phyloP scores from a whole-genome alignment of 1,140 invertebrate genomes.

The Macrotrachela quadricornifera region DNA sequence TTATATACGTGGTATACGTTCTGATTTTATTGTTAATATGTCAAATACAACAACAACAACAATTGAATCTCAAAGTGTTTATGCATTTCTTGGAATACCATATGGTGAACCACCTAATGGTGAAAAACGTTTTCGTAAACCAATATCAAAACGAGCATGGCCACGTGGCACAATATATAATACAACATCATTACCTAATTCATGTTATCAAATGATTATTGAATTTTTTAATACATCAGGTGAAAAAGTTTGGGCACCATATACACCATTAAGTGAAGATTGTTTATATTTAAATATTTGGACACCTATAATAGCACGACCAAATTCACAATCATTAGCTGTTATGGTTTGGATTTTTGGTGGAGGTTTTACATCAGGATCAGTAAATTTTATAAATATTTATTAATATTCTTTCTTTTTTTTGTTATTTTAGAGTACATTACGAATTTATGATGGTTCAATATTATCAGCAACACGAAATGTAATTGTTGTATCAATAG shows the following conservation, averaged over 20 bases:
- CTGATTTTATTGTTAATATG: too few species aligned
- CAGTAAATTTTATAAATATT: slow-evolving; percentile 9
- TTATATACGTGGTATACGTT: too few species aligned
- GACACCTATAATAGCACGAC: slow-evolving; percentile 11
- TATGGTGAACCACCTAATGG: slow-evolving; percentile 13
- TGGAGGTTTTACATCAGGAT: slow-evolving; percentile 17
- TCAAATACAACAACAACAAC: too few species aligned
- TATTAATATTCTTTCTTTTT: too few species aligned
- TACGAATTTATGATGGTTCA: slow-evolving; percentile 73
- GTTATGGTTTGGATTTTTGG: slow-evolving; percentile 21
- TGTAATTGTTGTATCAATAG: slow-evolving; percentile 70
- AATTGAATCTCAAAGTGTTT: not conserved
- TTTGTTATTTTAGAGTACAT: slow-evolving; percentile 30
- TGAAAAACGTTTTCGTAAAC: slow-evolving; percentile 11
- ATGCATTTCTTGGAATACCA: slow-evolving; percentile 12
- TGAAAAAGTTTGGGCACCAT: slow-evolving; percentile 3
- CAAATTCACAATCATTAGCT: not conserved
- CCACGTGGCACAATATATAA: slow-evolving; percentile 38
- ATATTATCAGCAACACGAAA: slow-evolving; percentile 53
- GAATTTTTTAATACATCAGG: not conserved
- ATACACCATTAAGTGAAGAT: slow-evolving; percentile 13
- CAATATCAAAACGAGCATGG: slow-evolving; percentile 47
- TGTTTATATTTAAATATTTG: slow-evolving; percentile 25
- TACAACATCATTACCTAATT: slow-evolving; percentile 57
- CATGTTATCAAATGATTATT: slow-evolving; percentile 48